Evolutionary conservation across 2,888 invertebrate genomes (phyloP), one percentile per base, ranked within the genome.

Genomic region (Trichopria drosophilae): DNA sequence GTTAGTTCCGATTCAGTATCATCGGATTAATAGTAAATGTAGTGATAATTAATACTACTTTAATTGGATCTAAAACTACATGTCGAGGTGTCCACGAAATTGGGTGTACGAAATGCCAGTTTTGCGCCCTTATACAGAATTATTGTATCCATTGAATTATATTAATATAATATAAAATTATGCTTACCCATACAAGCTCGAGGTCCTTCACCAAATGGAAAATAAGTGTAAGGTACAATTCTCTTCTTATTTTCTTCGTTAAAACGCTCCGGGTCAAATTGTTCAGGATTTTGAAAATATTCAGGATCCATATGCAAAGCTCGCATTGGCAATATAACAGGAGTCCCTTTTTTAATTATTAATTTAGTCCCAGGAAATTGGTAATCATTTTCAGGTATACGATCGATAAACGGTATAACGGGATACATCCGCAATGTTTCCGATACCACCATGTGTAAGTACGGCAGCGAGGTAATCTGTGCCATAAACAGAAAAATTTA

Each of bases 371-470:
- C 58, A 0, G 72, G 68, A 5, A 73, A 15, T 24, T 66, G 60
- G 53, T 72, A 75, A 28, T 70, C 63, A 2, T 48, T 31, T 3
- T 12, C 48, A 5, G 66, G 24, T 6, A 62, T 19, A 12, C 75
- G 63, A 47, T 68, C 67, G 45, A 75, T 18, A 6, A 68, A 62
- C 1, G 64, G 60, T 3, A 73, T 57, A 0, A 75, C 68, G 7
- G 79, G 76, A 51, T 73, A 76, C 51, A 69, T 67, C 18, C 78
- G 63, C 9, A 78, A 62, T 0, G 73, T 70, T 61, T 79, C 78
- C 37, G 68, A 45, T 19, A 71, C 6, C 1, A 70, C 64, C 66
- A 64, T 68, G 16, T 71, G 63, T 6, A 72, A 51, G 31, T 69
- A 71, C 1, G 65, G 64, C 4, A 69, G 32, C 13, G 24, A 36